Percentiles rank a stretch among this genome's conserved stretches.
phyloP scores from a whole-genome alignment of 2,113 vertebrate genomes.

The Eulemur macaco region DNA sequence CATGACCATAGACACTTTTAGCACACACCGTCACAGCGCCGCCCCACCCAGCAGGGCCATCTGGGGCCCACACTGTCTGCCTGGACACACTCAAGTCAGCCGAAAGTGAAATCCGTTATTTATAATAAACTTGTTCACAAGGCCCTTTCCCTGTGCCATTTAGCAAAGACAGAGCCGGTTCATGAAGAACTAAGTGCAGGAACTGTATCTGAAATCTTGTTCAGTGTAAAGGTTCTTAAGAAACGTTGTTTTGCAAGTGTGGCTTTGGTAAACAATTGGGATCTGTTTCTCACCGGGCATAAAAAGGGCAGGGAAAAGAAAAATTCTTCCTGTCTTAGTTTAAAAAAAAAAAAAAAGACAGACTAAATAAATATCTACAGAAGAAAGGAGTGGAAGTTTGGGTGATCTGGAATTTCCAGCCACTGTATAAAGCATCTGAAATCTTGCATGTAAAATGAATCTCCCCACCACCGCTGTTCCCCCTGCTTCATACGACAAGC shows the following conservation, averaged over 20 bases:
- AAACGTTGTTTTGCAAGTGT: neutral
- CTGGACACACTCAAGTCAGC: neutral
- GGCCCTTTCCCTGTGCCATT: neutral
- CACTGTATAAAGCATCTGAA: neutral
- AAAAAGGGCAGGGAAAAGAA: neutral
- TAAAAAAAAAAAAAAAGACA: neutral
- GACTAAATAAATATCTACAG: neutral
- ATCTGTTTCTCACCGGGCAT: neutral
- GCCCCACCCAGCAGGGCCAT: neutral
- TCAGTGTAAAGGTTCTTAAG: neutral
- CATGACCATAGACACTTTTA: neutral
- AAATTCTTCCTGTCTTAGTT: neutral
- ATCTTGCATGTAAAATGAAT: neutral
- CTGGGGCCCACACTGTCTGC: neutral
- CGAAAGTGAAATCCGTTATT: neutral
- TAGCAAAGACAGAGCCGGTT: neutral
- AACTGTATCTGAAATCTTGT: neutral
- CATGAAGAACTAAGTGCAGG: neutral
- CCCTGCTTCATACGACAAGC: neutral
- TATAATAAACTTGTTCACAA: neutral
- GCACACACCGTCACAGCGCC: neutral
- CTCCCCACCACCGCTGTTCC: accelerated
- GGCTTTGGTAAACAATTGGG: neutral
- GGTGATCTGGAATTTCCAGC: neutral
- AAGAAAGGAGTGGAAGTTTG: neutral